phyloP scores from a whole-genome alignment of 2,888 invertebrate genomes.

The Dolichomitus sp. region DNA sequence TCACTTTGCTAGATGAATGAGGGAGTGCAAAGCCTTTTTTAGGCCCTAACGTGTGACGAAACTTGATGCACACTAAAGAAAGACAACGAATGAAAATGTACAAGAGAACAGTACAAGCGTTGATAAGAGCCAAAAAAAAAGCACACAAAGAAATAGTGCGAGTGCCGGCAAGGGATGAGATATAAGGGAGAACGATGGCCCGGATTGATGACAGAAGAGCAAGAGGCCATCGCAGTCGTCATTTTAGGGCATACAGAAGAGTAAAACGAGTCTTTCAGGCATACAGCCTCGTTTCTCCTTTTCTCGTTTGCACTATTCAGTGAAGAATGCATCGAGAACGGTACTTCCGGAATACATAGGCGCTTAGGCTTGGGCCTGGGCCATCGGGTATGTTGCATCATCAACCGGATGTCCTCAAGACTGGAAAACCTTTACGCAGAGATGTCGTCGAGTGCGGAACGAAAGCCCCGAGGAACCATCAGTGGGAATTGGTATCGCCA shows the following conservation, averaged over 20 bases:
- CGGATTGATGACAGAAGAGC: conserved; percentile 38
- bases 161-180: conserved; percentile 9
- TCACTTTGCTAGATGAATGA: conserved; percentile 40
- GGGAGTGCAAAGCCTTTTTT: conserved; percentile 9
- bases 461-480: conserved; percentile 18
- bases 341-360: conserved; percentile 23
- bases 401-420: conserved; percentile 38
- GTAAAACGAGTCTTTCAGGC: not conserved
- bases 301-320: conserved; percentile 18
- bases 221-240: conserved; percentile 27
- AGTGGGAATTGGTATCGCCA: conserved; percentile 26
- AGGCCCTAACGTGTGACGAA: conserved; percentile 33
- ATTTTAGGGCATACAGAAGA: not conserved
- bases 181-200: conserved; percentile 22
- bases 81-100: conserved; percentile 14
- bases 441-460: not conserved
- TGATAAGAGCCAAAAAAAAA: conserved; percentile 32
- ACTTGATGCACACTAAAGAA: not conserved
- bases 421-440: not conserved
- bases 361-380: not conserved
- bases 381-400: conserved; percentile 21
- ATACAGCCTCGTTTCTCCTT: not conserved
- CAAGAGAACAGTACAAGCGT: conserved; percentile 35
- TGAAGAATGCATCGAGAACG: not conserved
- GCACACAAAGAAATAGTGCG: conserved; percentile 10